Evolutionary conservation across 2,113 vertebrate species (phyloP), one percentile per base, ranked within the genome.

Genomic region (Bubo blakistoni): DNA sequence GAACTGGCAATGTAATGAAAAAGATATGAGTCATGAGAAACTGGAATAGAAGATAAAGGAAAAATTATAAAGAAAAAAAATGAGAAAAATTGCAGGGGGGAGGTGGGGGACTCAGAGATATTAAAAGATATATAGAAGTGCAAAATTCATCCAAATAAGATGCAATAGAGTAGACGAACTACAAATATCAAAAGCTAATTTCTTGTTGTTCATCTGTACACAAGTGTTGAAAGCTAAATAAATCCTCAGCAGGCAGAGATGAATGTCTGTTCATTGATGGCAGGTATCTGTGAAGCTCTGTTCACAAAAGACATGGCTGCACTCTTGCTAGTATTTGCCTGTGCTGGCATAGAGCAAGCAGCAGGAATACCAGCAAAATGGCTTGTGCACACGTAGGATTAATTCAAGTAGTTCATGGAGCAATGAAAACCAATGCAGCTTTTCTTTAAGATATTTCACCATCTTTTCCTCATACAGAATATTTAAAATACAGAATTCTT

Each of bases 31-130:
- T 92, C 76, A 88, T 81, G 51, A 89, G 80, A 79, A 87, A 91
- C 52, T 59, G 55, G n/a, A 86, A 92, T 24, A 84, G 73, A 61
- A 85, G 49, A 76, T 72, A 82, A 96, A 87, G 27, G 13, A 21
- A 84, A 57, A 96, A 93, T 67, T 19, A 59, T 34, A 63, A 88
- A 72, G 49, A 70, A 96, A 88, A 52, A 78, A 90, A 91, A 71
- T 47, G 15, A 62, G 19, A 81, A 88, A 42, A 85, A 74, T 11
- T 30, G 65, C 10, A 9, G 44, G 76, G 5, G 5, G 18, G 4
- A 73, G 11, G 9, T 38, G 11, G 12, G 3, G 12, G 9, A 47
- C 90, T 78, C 2, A 1, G 29, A 81, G 18, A 34, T 84, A 49
- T 38, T 78, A 69, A 76, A 91, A 86, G 5, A 71, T 54, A 52